Conservation (phyloP, 2,888 invertebrate species). For the Andrena hattorfiana region DNA sequence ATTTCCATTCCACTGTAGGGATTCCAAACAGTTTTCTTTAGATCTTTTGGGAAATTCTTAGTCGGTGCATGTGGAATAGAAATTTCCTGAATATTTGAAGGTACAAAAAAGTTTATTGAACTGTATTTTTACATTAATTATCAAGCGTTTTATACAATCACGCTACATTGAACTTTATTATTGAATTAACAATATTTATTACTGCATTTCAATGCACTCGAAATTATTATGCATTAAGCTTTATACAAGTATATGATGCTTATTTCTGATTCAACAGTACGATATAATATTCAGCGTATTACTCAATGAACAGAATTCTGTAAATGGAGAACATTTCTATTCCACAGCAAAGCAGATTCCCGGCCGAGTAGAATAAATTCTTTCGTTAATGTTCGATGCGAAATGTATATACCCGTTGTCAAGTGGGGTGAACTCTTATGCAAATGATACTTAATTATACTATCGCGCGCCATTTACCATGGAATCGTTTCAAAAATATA, state of each 20-base stretch:
- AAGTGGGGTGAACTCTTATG: slow-evolving; percentile 2
- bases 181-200: slow-evolving; percentile 35
- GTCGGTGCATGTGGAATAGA: slow-evolving; percentile 84
- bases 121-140: slow-evolving; percentile 52
- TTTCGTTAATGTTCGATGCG: background rate
- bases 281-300: background rate
- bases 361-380: slow-evolving; percentile 44
- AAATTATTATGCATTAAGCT: slow-evolving; percentile 20
- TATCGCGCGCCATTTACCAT: background rate
- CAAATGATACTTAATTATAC: slow-evolving; percentile 24
- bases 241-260: slow-evolving; percentile 35
- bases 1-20: slow-evolving; percentile 85
- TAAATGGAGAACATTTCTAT: slow-evolving; percentile 76
- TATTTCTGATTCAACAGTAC: slow-evolving; percentile 17
- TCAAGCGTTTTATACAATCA: slow-evolving; percentile 28
- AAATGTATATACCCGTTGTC: slow-evolving; percentile 7
- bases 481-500: background rate
- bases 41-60: slow-evolving; percentile 22
- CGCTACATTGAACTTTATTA: slow-evolving; percentile 20
- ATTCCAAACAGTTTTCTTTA: slow-evolving; percentile 3
- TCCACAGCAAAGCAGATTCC: slow-evolving; percentile 74
- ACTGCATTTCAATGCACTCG: slow-evolving; percentile 6
- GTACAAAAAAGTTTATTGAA: slow-evolving; percentile 69
- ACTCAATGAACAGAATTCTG: slow-evolving; percentile 14
- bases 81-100: slow-evolving; percentile 78